Conservation (phyloP, 2,888 invertebrate species). For the Cataglyphis albicans region DNA sequence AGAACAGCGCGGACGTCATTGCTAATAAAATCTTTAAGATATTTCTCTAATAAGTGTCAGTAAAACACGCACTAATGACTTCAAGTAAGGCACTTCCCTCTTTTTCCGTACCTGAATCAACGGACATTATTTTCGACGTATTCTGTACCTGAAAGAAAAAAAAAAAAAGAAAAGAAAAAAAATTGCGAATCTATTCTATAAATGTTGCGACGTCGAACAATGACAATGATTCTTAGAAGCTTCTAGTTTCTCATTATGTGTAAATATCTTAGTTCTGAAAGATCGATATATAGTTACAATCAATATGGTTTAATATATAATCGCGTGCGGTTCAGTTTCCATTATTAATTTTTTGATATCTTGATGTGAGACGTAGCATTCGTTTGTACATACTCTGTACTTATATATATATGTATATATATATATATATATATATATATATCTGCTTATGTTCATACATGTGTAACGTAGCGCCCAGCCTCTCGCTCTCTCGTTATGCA, state of each 20-base stretch:
- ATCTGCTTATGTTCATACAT: conserved; percentile 58
- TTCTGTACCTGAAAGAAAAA: conserved; percentile 42
- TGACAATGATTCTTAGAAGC: conserved; percentile 34
- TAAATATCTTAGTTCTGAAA: conserved; percentile 24
- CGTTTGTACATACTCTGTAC: conserved; percentile 68
- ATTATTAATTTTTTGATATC: conserved; percentile 52
- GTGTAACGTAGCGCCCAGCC: conserved; percentile 60
- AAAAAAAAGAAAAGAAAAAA: not conserved
- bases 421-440: conserved; percentile 15
- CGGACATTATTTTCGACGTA: conserved; percentile 29
- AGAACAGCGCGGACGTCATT: conserved; percentile 37
- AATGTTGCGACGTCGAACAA: conserved; percentile 24
- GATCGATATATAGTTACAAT: conserved; percentile 13
- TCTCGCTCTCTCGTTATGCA: conserved; percentile 60
- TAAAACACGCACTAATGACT: conserved; percentile 27
- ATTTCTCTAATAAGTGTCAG: conserved; percentile 7
- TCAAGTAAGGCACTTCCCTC: conserved; percentile 29
- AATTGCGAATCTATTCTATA: conserved; percentile 21
- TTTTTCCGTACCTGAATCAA: conserved; percentile 61
- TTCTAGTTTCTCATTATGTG: conserved; percentile 32
- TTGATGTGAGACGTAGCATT: conserved; percentile 56
- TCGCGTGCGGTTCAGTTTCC: conserved; percentile 40
- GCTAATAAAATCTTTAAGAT: conserved; percentile 53
- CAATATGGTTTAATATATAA: conserved; percentile 19
- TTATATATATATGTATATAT: too few species aligned